Evolutionary conservation across 2,113 vertebrate species (phyloP), one percentile per base, ranked within the genome.

Genomic region (Microtus pennsylvanicus): DNA sequence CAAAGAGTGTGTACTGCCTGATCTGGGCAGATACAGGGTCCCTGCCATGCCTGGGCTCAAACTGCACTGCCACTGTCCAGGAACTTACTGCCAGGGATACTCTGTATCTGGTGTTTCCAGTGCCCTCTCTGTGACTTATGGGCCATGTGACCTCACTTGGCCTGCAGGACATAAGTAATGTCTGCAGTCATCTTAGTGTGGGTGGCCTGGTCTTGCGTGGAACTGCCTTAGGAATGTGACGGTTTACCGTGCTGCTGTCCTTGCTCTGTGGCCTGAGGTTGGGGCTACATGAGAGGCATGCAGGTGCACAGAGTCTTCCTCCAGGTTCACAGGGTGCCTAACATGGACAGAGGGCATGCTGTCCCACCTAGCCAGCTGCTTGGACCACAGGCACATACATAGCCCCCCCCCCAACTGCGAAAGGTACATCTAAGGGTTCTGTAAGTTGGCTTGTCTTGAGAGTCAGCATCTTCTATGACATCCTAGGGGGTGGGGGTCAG

Each of bases 101-200:
- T 47, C 61, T 0, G 2, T 45, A 45, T 28, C 30, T 0, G 8
- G 17, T 14, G 8, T 22, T n/a, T 28, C 7, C 6, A 0, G 61
- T 22, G 26, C 67, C 35, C 76, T 35, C 26, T 24, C 11, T 9
- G 3, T 30, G 26, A 9, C 33, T 83, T n/a, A 45, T 17, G 42
- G 38, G 55, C 52, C 2, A 2, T 4, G 2, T 1, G 24, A 4
- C 2, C 11, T 67, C 52, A 0, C 21, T 55, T 3, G 2, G 4
- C 42, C 75, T 47, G 67, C 5, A 24, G 88, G 74, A 50, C 24
- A 33, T 1, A 11, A 7, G 33, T 45, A n/a, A 24, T 24, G 50
- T 50, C 47, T 21, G 24, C 4, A 12, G 42, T 52, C 19, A 35
- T 17, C 33, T 69, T 35, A 63, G 61, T 11, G 3, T 30, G 50